These are phyloP conservation scores for Dasypogon diadema DNA, from an alignment of 2,888 invertebrate species.

Conservation along the genomic window DNA sequence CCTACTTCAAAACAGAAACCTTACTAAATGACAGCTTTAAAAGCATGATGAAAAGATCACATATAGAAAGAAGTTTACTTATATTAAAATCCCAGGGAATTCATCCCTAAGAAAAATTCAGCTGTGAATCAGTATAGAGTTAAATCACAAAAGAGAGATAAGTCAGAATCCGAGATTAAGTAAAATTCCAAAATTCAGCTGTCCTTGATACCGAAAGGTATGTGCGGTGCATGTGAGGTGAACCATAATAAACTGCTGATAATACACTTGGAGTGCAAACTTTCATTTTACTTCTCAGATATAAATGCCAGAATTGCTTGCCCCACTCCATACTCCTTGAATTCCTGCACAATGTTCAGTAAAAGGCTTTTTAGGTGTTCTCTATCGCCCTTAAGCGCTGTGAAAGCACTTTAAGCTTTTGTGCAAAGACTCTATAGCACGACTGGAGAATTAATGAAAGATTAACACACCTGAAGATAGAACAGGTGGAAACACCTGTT, in stretches of 20 bases:
- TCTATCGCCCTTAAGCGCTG: constrained; percentile 11
- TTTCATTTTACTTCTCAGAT: constrained; percentile 4
- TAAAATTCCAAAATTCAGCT: too few relatives aligned
- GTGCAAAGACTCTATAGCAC: constrained; percentile 21
- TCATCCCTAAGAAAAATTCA: too few relatives aligned
- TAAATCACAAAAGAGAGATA: too few relatives aligned
- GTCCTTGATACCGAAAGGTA: too few relatives aligned
- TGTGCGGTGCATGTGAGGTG: too few relatives aligned
- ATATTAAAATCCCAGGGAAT: too few relatives aligned
- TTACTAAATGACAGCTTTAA: too few relatives aligned
- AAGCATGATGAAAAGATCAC: too few relatives aligned
- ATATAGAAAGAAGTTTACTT: too few relatives aligned
- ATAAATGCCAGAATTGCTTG: constrained; percentile 5
- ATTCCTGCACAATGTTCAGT: not conserved
- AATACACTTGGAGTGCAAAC: constrained; percentile 2
- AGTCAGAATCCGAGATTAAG: too few relatives aligned
- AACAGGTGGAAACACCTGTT: constrained; percentile 42
- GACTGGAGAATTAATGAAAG: constrained; percentile 24
- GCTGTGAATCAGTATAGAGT: too few relatives aligned
- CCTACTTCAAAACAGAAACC: too few relatives aligned
- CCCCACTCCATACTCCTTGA: not conserved
- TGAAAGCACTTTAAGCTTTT: constrained; percentile 37
- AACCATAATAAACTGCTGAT: constrained; percentile 35
- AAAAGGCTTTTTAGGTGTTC: not conserved
- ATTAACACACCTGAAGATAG: constrained; percentile 22